Percentiles rank a stretch among this genome's conserved stretches.
phyloP scores from a whole-genome alignment of 2,113 vertebrate genomes.

The Apteryx owenii region DNA sequence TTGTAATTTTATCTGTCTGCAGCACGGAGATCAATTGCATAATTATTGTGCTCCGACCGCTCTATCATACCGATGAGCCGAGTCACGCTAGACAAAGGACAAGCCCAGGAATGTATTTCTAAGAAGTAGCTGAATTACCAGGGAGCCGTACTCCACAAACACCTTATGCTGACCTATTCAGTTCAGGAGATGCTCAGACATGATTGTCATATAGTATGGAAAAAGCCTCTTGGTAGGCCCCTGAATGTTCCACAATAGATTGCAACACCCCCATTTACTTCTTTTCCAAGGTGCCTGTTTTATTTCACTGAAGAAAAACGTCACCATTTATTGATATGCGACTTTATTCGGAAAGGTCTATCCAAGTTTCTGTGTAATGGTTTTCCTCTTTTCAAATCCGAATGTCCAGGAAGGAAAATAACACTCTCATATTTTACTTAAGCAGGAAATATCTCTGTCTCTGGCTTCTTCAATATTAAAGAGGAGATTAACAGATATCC shows the following conservation, averaged over 20 bases:
- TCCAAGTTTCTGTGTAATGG: not conserved
- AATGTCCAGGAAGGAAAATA: conserved; percentile 57
- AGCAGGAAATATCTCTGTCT: conserved; percentile 56
- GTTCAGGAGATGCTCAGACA: conserved; percentile 45
- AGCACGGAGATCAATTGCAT: conserved; percentile 59
- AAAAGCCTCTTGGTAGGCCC: conserved; percentile 22
- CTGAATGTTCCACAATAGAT: not conserved
- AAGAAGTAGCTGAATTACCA: conserved; percentile 11
- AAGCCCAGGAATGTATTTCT: conserved; percentile 35
- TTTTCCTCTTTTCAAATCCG: conserved; percentile 38
- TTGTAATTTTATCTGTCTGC: conserved; percentile 64
- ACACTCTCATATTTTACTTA: conserved; percentile 38
- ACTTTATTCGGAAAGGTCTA: conserved; percentile 9
- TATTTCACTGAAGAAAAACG: conserved; percentile 41
- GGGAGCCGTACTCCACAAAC: not conserved
- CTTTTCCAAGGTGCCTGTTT: conserved; percentile 52
- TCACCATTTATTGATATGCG: conserved; percentile 35
- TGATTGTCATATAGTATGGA: not conserved
- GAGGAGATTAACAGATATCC: conserved; percentile 61
- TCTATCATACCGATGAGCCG: conserved; percentile 24
- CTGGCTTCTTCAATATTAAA: conserved; percentile 57
- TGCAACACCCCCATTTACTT: not conserved
- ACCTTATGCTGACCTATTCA: not conserved
- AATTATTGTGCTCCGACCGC: conserved; percentile 28
- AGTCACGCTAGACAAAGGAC: conserved; percentile 37